These are phyloP conservation scores for Notothenia coriiceps DNA, from an alignment of 2,113 vertebrate species.

Conservation along the genomic window DNA sequence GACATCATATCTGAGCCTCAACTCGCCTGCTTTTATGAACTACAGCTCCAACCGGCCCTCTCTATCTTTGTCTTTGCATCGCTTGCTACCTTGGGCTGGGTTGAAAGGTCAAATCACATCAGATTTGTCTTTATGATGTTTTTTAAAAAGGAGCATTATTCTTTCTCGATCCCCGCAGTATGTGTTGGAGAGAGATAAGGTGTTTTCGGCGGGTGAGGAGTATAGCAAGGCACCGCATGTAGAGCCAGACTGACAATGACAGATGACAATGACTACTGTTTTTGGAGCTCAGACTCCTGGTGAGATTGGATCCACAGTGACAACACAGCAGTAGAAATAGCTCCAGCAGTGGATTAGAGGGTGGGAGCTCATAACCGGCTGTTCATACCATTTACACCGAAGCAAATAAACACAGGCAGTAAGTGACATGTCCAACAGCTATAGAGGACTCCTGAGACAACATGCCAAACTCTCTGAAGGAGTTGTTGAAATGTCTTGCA, in stretches of 20 bases:
- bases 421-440: slow-evolving; percentile 54
- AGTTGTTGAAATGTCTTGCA: slow-evolving; percentile 11
- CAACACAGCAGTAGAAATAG: slow-evolving; percentile 71
- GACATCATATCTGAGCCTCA: slow-evolving; percentile 25
- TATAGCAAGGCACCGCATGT: slow-evolving; percentile 12
- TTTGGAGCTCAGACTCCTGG: slow-evolving; percentile 34
- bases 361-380: slow-evolving; percentile 59
- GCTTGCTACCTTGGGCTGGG: slow-evolving; percentile 20
- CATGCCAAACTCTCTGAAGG: slow-evolving; percentile 34
- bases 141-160: slow-evolving; percentile 22
- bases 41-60: slow-evolving; percentile 9
- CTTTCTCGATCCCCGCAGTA: neutral
- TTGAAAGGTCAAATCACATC: slow-evolving; percentile 66
- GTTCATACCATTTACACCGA: slow-evolving; percentile 54
- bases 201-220: slow-evolving; percentile 28
- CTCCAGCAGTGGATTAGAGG: slow-evolving; percentile 59
- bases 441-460: slow-evolving; percentile 30
- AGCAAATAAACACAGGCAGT: slow-evolving; percentile 55
- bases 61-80: slow-evolving; percentile 39
- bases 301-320: slow-evolving; percentile 61
- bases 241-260: slow-evolving; percentile 49
- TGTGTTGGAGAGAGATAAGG: slow-evolving; percentile 20
- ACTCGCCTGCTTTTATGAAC: slow-evolving; percentile 18
- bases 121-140: slow-evolving; percentile 43
- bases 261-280: slow-evolving; percentile 59